Percentiles rank a stretch among this genome's conserved stretches.
Evolutionary conservation across 2,113 vertebrate genomes (phyloP).

Genomic region (Nothoprocta perdicaria): DNA sequence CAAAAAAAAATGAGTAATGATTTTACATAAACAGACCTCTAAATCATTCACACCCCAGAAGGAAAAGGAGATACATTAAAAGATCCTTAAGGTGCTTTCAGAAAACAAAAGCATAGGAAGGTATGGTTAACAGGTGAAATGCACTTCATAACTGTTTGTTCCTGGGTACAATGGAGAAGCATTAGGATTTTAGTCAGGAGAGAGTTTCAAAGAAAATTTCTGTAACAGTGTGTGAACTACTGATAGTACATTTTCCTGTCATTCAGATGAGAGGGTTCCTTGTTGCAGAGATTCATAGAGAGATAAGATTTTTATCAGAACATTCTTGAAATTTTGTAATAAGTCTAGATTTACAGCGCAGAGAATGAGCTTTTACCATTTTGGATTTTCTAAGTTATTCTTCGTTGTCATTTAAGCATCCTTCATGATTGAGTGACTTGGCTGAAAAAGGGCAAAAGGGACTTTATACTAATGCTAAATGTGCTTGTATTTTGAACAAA

Average conservation of each 20-base stretch:
- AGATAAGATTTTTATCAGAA: not conserved
- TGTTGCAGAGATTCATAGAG: not conserved
- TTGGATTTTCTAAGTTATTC: not conserved
- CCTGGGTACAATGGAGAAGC: not conserved
- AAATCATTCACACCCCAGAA: not conserved
- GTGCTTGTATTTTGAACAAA: not conserved
- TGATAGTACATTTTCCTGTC: not conserved
- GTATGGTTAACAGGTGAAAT: not conserved
- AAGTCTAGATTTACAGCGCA: not conserved
- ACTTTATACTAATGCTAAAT: not conserved
- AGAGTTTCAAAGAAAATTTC: not conserved
- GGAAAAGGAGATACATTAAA: not conserved
- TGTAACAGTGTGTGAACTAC: not conserved
- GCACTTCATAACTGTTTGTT: rapidly evolving
- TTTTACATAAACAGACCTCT: not conserved
- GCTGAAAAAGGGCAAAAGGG: not conserved
- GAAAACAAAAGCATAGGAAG: not conserved
- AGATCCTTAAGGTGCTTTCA: not conserved
- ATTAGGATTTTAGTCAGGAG: not conserved
- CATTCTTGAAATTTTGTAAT: not conserved
- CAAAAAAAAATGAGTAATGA: not conserved
- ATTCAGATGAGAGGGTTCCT: not conserved
- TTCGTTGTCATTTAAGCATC: not conserved
- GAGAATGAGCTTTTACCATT: not conserved
- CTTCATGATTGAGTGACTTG: not conserved